Conservation (phyloP, 2,797 vertebrate genomes). For the Echeneis naucrates region DNA sequence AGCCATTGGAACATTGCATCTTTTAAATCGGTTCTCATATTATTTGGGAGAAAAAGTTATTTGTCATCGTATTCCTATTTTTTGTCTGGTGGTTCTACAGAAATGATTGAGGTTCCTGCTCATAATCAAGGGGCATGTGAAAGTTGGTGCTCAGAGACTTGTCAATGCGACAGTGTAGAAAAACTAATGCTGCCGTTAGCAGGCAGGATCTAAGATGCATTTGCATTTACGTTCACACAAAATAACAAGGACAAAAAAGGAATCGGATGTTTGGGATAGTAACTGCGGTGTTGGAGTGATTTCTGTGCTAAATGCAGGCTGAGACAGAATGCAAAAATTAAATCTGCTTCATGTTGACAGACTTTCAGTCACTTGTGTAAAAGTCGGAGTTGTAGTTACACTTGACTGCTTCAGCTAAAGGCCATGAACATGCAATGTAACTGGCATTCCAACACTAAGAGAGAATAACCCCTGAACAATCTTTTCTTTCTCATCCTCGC, state of each 20-base stretch:
- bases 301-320: not conserved
- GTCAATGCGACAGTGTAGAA: too few species aligned
- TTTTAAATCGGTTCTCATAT: too few species aligned
- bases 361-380: not conserved
- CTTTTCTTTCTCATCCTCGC: slow-evolving; percentile 51
- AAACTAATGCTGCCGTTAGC: too few species aligned
- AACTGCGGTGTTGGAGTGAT: not conserved
- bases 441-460: slow-evolving; percentile 14
- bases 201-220: not conserved
- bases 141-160: too few species aligned
- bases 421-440: not conserved
- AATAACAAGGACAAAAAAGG: not conserved
- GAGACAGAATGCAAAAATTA: not conserved
- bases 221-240: not conserved
- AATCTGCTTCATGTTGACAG: not conserved
- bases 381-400: not conserved
- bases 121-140: too few species aligned
- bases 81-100: too few species aligned
- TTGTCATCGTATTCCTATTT: too few species aligned
- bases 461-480: slow-evolving; percentile 54
- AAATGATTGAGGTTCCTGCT: too few species aligned
- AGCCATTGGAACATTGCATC: too few species aligned
- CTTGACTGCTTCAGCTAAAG: slow-evolving; percentile 3
- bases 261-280: not conserved
- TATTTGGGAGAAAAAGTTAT: too few species aligned